Conservation (phyloP, 1,140 invertebrate species). For the Caenorhabditis latens region DNA sequence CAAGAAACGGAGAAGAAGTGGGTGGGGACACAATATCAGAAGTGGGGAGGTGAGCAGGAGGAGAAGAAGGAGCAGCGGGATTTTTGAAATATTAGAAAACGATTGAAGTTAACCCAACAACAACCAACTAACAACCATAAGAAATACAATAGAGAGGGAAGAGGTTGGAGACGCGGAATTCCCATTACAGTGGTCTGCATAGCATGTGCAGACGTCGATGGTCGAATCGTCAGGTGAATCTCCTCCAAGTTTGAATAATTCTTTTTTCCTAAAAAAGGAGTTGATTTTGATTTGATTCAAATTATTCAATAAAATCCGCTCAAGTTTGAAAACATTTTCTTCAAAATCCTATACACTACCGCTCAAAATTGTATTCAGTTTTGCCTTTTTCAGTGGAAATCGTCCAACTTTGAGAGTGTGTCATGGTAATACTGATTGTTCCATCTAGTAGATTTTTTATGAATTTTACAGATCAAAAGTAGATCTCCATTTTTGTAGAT, state of each 20-base stretch:
- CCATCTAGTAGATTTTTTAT: no score
- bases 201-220: slow-evolving; percentile 59
- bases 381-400: no score
- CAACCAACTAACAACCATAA: neutral
- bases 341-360: no score
- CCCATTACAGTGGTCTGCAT: slow-evolving; percentile 57
- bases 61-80: neutral
- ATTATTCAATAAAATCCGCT: no score
- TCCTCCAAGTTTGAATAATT: slow-evolving; percentile 56
- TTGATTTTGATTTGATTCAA: no score
- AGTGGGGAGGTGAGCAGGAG: slow-evolving; percentile 4
- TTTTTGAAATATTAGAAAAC: neutral
- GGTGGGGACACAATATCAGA: neutral
- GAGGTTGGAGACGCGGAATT: slow-evolving; percentile 26
- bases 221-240: slow-evolving; percentile 50
- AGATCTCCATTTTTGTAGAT: neutral
- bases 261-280: slow-evolving; percentile 46
- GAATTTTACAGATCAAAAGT: no score
- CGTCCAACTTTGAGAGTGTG: no score
- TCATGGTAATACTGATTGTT: no score
- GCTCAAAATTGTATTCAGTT: no score
- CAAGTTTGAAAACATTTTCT: no score
- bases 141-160: neutral
- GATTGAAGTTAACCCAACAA: neutral
- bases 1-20: slow-evolving; percentile 12